phyloP scores from a whole-genome alignment of 2,888 invertebrate species.

The Drosophila borborema region DNA sequence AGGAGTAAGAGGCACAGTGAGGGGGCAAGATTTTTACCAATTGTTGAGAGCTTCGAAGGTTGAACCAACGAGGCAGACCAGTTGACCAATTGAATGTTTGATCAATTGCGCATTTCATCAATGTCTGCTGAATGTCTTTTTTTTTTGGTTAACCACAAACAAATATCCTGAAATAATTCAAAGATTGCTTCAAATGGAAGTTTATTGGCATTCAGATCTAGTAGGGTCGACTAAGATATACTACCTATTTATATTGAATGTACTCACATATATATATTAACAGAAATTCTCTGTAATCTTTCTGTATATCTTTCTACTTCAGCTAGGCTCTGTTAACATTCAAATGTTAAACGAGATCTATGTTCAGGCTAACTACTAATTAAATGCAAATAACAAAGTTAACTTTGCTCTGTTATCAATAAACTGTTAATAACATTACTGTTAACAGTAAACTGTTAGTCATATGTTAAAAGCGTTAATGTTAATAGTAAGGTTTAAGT shows the following conservation, averaged over 20 bases:
- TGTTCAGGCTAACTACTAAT: no score
- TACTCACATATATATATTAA: no score
- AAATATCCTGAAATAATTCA: slow-evolving; percentile 28
- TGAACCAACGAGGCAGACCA: slow-evolving; percentile 13
- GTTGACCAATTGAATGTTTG: slow-evolving; percentile 31
- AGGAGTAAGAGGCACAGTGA: background rate
- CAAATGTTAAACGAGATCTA: no score
- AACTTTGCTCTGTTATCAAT: background rate
- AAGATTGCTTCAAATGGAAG: background rate
- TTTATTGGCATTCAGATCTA: background rate
- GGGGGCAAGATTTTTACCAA: slow-evolving; percentile 11
- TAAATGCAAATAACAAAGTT: no score
- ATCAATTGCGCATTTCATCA: slow-evolving; percentile 40
- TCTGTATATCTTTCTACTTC: no score
- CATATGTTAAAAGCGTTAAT: no score
- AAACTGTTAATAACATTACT: background rate
- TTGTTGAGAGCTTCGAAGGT: slow-evolving; percentile 37
- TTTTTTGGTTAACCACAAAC: background rate
- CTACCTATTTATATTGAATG: background rate
- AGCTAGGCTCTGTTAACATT: no score
- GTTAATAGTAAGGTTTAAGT: no score
- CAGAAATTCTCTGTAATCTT: no score
- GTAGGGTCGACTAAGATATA: background rate
- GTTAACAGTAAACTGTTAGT: background rate
- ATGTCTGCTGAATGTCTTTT: slow-evolving; percentile 15